Base-by-base conservation (phyloP, 1,140 invertebrate genomes). In the Atopsyche davidsoni region DNA sequence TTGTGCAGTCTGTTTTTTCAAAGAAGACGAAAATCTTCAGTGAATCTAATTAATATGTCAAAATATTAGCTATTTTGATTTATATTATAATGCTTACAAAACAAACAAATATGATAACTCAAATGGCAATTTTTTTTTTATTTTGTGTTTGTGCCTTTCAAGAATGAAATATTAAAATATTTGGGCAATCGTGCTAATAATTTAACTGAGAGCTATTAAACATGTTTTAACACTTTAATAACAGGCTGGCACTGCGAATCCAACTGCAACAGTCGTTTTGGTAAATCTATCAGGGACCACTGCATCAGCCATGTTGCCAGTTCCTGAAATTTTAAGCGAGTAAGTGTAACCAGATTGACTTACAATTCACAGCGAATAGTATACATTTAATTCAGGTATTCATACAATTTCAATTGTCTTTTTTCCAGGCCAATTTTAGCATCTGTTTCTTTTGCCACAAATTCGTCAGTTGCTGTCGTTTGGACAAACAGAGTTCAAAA, bases 401-500 rank as follows among this genome's bases (percentile, higher is more conserved):
- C n/a, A n/a, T n/a, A n/a, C n/a, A n/a, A n/a, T n/a, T n/a, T n/a
- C n/a, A n/a, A n/a, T n/a, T 31, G 51, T 34, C 35, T 16, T 25
- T n/a, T 32, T 69, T 70, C 11, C 62, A 74, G 71, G 40, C 67
- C 71, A 28, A 72, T 74, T 34, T 50, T 74, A 49, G 67, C 65
- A 47, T 54, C 59, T 0, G 69, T 72, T 2, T 58, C 59, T 4
- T 72, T 74, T 47, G 65, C 68, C 2, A 63, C 49, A 14, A 65
- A 63, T 21, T 46, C 59, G 6, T 54, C 60, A 0, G 62, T 72
- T 10, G 71, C 69, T 9, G 25, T 71, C 4, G 81, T 86, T 31
- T 96, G 92, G 89, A 83, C 91, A 67, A 92, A 94, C 62, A 74
- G 93, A 55, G 79, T 86, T 32, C 93, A 96, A 69, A 96, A 92